Evolutionary conservation across 2,888 invertebrate species (phyloP), one percentile per base, ranked within the genome.

Genomic region (Platerodrilus igneus): DNA sequence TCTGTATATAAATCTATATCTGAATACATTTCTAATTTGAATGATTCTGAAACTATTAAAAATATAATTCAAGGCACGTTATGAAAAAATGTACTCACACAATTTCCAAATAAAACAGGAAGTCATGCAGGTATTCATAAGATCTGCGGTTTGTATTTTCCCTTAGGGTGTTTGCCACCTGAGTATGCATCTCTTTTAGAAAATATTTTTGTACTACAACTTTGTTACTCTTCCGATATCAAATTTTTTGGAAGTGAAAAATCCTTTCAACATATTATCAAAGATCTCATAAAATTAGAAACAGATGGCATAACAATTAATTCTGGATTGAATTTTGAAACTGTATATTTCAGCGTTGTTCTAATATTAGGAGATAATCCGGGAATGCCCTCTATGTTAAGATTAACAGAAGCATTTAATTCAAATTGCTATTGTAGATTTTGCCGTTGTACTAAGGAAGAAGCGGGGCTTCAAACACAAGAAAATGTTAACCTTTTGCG

Each of bases 161-260:
- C 14, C 18, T 15, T 26, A 9, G 35, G 9, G 19, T 35, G 35
- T 10, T 17, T 35, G 20, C 35, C 35, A 8, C 35, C 35, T 18
- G 9, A 27, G 19, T 26, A 15, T 27, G 4, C 18, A 9, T 25
- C 35, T 2, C 10, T 19, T 7, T n/a, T 35, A 9, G 23, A 35
- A 35, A 35, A 35, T 35, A 27, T 35, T 26, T 35, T 35, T 26
- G n/a, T 35, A 9, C n/a, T 14, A 8, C 27, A 35, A 18, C 10
- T 22, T 9, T 10, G 13, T 13, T 33, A 17, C 18, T 35, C 26
- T 9, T 4, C 9, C 3, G 35, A 26, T 27, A 8, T 3, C n/a
- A 35, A 35, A 18, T n/a, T 2, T n/a, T 27, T 18, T 19, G 27
- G 26, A 6, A 35, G 27, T 4, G 10, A 19, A 35, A 25, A n/a